A percentile compares a stretch with the other conserved stretches of the same genome.
phyloP scores from a whole-genome alignment of 2,797 vertebrate species.

The Sebastes hubbsi region DNA sequence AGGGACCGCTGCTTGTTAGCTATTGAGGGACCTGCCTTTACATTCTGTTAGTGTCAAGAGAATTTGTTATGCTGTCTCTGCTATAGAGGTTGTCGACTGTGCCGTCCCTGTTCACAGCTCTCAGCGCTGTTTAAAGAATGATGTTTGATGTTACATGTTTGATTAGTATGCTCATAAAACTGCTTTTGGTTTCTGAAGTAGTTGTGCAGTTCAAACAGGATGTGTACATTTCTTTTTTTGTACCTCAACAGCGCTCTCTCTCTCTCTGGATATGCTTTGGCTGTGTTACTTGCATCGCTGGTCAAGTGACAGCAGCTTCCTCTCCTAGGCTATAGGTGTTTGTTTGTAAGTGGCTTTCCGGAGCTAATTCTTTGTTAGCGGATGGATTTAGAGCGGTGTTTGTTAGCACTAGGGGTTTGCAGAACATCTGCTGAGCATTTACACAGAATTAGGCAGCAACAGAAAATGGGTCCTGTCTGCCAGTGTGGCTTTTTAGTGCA shows the following conservation, averaged over 20 bases:
- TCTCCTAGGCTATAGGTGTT: slow-evolving; percentile 27
- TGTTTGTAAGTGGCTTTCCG: slow-evolving; percentile 55
- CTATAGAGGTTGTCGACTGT: slow-evolving; percentile 4
- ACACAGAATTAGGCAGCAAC: slow-evolving; percentile 37
- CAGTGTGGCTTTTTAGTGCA: slow-evolving; percentile 22
- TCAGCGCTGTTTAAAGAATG: slow-evolving; percentile 20
- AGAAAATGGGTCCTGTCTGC: slow-evolving; percentile 14
- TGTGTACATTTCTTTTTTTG: neutral
- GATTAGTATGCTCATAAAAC: slow-evolving; percentile 13
- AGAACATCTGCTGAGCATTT: slow-evolving; percentile 63
- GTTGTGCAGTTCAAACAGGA: neutral
- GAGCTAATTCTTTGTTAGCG: slow-evolving; percentile 65
- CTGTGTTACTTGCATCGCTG: slow-evolving; percentile 1
- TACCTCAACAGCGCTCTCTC: neutral
- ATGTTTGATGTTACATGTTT: slow-evolving; percentile 35
- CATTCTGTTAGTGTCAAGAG: slow-evolving; percentile 47
- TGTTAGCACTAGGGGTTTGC: slow-evolving; percentile 47
- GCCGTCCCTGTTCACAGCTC: slow-evolving; percentile 20
- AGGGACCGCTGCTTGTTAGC: slow-evolving; percentile 44
- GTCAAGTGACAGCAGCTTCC: slow-evolving; percentile 34
- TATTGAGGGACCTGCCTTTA: slow-evolving; percentile 56
- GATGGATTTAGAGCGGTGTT: slow-evolving; percentile 49
- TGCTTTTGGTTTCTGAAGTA: neutral
- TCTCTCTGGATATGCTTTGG: neutral
- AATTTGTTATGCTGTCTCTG: slow-evolving; percentile 19